Base-by-base conservation (phyloP, 2,888 invertebrate genomes). In the Drosophila pseudotalamancana region DNA sequence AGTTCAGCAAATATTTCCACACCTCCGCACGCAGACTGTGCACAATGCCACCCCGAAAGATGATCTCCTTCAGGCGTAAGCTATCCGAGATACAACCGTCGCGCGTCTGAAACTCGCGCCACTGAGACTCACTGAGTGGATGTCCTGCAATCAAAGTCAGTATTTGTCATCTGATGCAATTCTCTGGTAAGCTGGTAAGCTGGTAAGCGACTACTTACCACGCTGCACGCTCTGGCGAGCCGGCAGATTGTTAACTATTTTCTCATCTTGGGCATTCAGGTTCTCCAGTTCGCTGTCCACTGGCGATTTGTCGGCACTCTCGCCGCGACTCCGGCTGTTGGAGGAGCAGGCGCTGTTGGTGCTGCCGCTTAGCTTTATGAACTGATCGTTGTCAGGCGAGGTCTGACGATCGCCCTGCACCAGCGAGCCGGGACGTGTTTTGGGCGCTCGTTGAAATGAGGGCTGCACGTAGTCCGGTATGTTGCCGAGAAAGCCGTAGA, bases 1-100 rank as follows among this genome's bases (percentile, higher is more conserved):
- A 98, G 77, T 96, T 96, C 0, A 99, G 93, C 3, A 99, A 93
- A 91, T 96, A 99, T 90, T 98, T 99, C 99, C 99, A 99, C 0
- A 98, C 97, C 80, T 96, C 96, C 12, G 93, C 93, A 12, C 98
- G 93, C 66, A 98, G 92, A 3, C 94, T 93, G 55, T 94, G 94
- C 9, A 94, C 94, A 18, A 98, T 94, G 48, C 98, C 98, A 88
- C 99, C 99, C 92, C 96, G 95, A 90, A 98, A 99, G 87, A 99
- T 96, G 42, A 96, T 94, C 86, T 96, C 94, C 90, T 95, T 96
- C 0, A 98, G 93, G 6, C 94, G 94, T 6, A 95, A 95, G 0
- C 95, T 93, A 89, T 98, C 95, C 39, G 93, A 93, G 32, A 99
- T 94, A 88, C 95, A 93, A 1, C 98, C 98, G 65, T 97, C 95